These are phyloP conservation scores for Drosophila affinis DNA, from an alignment of 2,888 invertebrate species.

Conservation along the genomic window DNA sequence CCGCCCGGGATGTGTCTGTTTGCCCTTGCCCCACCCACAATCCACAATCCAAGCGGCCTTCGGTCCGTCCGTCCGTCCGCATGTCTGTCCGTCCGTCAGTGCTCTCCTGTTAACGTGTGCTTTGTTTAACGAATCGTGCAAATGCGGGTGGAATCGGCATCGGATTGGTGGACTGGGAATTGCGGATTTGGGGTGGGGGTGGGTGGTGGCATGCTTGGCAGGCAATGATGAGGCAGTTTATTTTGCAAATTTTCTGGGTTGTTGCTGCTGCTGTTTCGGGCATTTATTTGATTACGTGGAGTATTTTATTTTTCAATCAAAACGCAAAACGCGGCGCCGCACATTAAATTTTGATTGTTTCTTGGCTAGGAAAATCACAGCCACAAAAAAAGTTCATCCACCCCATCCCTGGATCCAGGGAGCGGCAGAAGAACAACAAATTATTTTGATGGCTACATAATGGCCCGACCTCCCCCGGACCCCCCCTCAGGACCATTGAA, in stretches of 20 bases:
- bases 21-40: slow-evolving; percentile 16
- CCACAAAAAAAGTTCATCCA: slow-evolving; percentile 60
- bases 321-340: slow-evolving; percentile 66
- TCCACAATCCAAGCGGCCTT: slow-evolving; percentile 20
- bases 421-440: slow-evolving; percentile 59
- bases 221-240: slow-evolving; percentile 57
- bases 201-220: slow-evolving; percentile 2
- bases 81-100: not conserved
- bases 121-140: slow-evolving; percentile 84
- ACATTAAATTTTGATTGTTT: slow-evolving; percentile 79
- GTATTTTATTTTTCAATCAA: slow-evolving; percentile 74
- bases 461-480: slow-evolving; percentile 39
- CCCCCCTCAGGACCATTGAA: slow-evolving; percentile 39
- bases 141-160: slow-evolving; percentile 81
- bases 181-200: slow-evolving; percentile 6
- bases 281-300: slow-evolving; percentile 71
- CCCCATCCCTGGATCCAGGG: slow-evolving; percentile 29
- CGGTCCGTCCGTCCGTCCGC: not conserved
- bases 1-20: slow-evolving; percentile 43
- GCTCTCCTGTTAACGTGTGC: slow-evolving; percentile 79
- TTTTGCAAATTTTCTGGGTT: slow-evolving; percentile 52
- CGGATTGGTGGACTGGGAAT: slow-evolving; percentile 14
- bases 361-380: slow-evolving; percentile 74
- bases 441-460: slow-evolving; percentile 80
- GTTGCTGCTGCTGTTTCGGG: slow-evolving; percentile 33